Evolutionary conservation across 30 jellyfish, hydroid and myxozoan species (phyloP), one percentile per base, ranked within the genome.

Genomic region (Aurelia coerulea): DNA sequence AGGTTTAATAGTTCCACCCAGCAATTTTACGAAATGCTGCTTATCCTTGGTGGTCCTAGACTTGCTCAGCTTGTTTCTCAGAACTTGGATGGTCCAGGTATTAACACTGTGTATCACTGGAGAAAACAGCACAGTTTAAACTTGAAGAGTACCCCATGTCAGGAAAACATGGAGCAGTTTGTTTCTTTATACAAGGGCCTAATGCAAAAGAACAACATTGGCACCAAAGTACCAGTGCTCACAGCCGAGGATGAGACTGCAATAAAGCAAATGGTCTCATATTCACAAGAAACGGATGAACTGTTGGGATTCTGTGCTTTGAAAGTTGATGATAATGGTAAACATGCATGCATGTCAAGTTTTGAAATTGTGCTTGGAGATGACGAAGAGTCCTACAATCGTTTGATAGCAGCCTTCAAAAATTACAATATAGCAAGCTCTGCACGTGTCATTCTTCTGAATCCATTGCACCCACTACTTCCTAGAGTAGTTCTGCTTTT

Each of bases 161-260:
- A 37, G 49, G 49, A 37, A 37, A 37, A 37, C 49, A 37, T 37
- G 49, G 49, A 37, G 49, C 49, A 37, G 49, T 37, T 37, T 37
- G 49, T 37, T 37, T 37, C 49, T 37, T 37, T 37, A 37, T 31
- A 15, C 46, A 31, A 65, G 41, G 46, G 66, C 66, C 68, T 16
- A 72, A 72, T 72, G 29, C 31, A 35, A 49, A 49, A 39, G 82
- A 72, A 39, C 66, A 35, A 16, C 35, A 23, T 35, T 11, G 10
- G 15, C 19, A n/a, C 34, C 1, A 32, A 32, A 72, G 68, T 72
- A 6, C 82, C 82, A 1, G 64, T n/a, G 67, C 33, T 23, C 19
- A 49, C 82, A 13, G 68, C 82, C 14, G 82, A 72, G 66, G 82
- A 72, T 72, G 82, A 72, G 67, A 72, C 82, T 29, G 68, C 29